A percentile compares a stretch with the other conserved stretches of the same genome.
phyloP scores from a whole-genome alignment of 2,797 vertebrate species.

The Darevskia nairensis region DNA sequence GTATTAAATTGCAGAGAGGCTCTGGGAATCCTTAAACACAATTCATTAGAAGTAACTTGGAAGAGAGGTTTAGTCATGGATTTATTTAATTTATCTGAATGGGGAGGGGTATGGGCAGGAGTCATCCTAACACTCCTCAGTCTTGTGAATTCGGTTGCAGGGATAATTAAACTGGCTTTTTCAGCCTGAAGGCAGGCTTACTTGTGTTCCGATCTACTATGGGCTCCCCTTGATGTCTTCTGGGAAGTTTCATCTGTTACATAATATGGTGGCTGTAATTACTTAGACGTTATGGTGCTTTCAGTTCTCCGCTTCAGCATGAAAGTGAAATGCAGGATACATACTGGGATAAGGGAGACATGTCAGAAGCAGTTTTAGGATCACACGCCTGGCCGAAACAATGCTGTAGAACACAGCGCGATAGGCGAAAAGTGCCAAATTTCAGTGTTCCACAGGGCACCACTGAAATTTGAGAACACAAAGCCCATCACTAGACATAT shows the following conservation, averaged over 20 bases:
- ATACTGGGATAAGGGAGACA: neutral
- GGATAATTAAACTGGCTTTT: neutral
- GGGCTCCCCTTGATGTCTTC: neutral
- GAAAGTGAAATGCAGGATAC: neutral
- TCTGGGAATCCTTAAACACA: constrained; percentile 18
- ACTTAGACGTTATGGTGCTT: neutral
- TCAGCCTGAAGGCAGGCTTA: neutral
- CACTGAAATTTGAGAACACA: too few species aligned
- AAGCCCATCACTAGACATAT: too few species aligned
- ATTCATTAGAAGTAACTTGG: constrained; percentile 14
- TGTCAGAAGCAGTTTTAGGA: too few species aligned
- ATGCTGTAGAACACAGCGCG: too few species aligned
- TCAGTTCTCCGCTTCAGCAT: neutral
- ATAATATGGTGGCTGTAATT: neutral
- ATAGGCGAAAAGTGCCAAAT: too few species aligned
- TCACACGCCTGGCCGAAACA: too few species aligned
- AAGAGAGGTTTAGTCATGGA: constrained; percentile 21
- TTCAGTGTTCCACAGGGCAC: too few species aligned
- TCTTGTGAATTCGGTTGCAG: neutral
- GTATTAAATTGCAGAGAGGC: constrained; percentile 25
- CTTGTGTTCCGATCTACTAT: neutral
- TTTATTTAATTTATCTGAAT: neutral
- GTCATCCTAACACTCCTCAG: neutral
- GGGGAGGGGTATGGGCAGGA: neutral
- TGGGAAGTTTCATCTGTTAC: neutral